Base-by-base conservation (phyloP, 2,797 vertebrate genomes). In the Neostethus bicornis region DNA sequence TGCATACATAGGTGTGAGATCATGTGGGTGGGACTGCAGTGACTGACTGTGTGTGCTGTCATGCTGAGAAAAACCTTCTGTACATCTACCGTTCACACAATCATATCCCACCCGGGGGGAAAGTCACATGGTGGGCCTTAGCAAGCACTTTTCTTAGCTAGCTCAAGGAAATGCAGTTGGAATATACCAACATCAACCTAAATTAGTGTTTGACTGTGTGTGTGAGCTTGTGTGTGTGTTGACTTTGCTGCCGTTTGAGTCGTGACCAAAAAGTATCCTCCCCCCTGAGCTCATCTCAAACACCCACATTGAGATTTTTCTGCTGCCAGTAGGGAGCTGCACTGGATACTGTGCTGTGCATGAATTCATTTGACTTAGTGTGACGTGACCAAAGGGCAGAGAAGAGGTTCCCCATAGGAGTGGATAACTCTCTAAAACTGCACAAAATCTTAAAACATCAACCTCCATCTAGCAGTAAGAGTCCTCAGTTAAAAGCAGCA, bases 261-360 rank as follows among this genome's bases (percentile, higher is more conserved):
- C 81, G 83, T 86, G 86, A 88, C 86, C 57, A 71, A 62, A 79
- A 65, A 70, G 66, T 26, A 59, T 66, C 46, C 72, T 73, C 70
- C 51, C 54, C 61, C 68, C 51, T 44, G 45, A 66, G 79, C 72
- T 62, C 9, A 28, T 61, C 74, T 63, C 70, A 26, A 65, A 72
- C 75, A 73, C 81, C 74, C 81, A 80, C 81, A 65, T 53, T 21
- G 35, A 68, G 48, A 34, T 46, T 62, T 57, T 45, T 47, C 53
- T 60, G 52, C 55, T 61, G 60, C 59, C 35, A 34, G 50, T 12
- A 54, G 64, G 34, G 44, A 66, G 44, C 66, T 57, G 62, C 66
- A 43, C 48, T 52, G 6, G 39, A 20, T 31, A 19, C 37, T 52
- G 19, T 5, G 35, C 39, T 38, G 29, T 44, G 49, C 25, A 41